Evolutionary conservation across 2,797 vertebrate genomes (phyloP).

Genomic region (Antennarius maculatus): DNA sequence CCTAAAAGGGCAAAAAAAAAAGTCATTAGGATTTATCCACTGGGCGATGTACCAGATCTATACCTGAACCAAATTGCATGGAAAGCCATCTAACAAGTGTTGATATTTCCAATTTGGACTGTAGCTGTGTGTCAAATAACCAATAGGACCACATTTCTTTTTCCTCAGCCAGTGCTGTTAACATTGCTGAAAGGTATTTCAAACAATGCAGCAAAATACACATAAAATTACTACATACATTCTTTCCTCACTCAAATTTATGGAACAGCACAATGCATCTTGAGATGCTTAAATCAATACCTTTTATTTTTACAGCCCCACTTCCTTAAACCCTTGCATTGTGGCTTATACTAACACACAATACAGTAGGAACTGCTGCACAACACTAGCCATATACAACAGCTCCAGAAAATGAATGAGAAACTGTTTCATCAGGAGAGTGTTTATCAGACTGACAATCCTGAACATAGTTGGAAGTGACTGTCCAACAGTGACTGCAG

Average conservation of each 20-base stretch:
- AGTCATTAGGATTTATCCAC: no score
- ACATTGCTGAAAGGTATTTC: neutral
- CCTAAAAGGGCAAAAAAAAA: no score
- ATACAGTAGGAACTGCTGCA: neutral
- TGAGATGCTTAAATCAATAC: slow-evolving; percentile 8
- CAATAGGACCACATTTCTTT: neutral
- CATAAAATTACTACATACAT: neutral
- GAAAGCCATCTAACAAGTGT: no score
- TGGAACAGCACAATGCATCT: slow-evolving; percentile 4
- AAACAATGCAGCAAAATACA: neutral
- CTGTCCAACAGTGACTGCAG: slow-evolving; percentile 16
- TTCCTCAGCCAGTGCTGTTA: neutral
- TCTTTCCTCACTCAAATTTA: neutral
- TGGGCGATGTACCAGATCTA: no score
- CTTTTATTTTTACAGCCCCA: neutral
- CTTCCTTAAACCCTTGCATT: neutral
- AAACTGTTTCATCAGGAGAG: slow-evolving; percentile 3
- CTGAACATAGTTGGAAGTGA: slow-evolving; percentile 11
- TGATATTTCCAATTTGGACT: no score
- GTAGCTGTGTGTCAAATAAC: no score
- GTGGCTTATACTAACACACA: neutral
- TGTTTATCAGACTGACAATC: slow-evolving; percentile 9
- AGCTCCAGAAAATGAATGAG: slow-evolving; percentile 1
- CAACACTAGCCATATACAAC: neutral
- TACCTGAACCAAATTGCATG: no score